A percentile compares a stretch with the other conserved stretches of the same genome.
phyloP scores from a whole-genome alignment of 2,113 vertebrate genomes.

The Delphinus delphis region DNA sequence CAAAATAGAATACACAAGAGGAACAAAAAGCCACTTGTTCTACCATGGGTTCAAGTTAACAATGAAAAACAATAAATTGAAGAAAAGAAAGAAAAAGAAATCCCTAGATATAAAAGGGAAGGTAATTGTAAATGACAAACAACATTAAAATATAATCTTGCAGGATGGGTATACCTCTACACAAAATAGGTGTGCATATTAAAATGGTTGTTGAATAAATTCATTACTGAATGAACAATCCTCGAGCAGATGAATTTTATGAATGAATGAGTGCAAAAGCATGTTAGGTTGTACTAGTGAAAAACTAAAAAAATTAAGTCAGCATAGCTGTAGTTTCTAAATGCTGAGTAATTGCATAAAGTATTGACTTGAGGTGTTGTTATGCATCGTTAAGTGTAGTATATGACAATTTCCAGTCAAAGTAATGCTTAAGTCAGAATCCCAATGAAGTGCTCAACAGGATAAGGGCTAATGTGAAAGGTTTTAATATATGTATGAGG shows the following conservation, averaged over 20 bases:
- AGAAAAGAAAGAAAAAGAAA: neutral
- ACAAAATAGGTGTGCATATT: neutral
- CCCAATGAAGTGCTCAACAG: neutral
- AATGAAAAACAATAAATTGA: neutral
- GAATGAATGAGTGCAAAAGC: neutral
- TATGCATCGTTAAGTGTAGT: neutral
- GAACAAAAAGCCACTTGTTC: neutral
- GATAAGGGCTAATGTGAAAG: conserved; percentile 1
- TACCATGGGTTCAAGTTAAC: neutral
- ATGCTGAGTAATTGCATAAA: neutral
- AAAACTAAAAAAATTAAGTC: neutral
- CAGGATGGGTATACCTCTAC: neutral
- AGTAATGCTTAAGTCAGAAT: conserved; percentile 9
- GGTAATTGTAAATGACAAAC: neutral
- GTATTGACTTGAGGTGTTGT: neutral
- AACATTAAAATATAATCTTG: neutral
- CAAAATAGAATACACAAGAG: neutral
- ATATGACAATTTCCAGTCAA: neutral
- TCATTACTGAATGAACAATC: neutral
- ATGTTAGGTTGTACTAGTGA: neutral
- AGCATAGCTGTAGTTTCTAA: neutral
- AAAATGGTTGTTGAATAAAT: neutral
- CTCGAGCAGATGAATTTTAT: neutral
- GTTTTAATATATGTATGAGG: neutral
- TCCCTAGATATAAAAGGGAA: neutral